phyloP scores from a whole-genome alignment of 2,797 vertebrate species.

The Pteronotus mesoamericanus region DNA sequence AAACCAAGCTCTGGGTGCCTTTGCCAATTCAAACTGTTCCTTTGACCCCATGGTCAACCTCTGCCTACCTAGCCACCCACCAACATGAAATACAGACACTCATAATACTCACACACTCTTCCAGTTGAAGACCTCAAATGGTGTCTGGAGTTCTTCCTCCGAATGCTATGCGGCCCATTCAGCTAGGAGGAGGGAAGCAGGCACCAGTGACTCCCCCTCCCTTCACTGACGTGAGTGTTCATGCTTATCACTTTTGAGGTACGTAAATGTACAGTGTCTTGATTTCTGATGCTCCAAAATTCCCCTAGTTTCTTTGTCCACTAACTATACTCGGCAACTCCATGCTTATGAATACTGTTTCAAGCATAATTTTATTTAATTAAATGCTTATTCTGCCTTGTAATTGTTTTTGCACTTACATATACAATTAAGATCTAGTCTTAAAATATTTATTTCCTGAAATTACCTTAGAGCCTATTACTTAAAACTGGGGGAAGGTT shows the following conservation, averaged over 20 bases:
- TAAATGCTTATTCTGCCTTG: not conserved
- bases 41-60: not conserved
- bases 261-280: not conserved
- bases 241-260: not conserved
- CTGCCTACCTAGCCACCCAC: not conserved
- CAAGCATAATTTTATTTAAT: constrained; percentile 11
- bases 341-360: not conserved
- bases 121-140: not conserved
- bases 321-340: not conserved
- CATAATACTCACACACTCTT: not conserved
- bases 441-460: constrained; percentile 17
- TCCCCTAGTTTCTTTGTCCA: not conserved
- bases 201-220: not conserved
- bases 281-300: not conserved
- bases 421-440: not conserved
- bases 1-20: not conserved
- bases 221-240: not conserved
- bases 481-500: constrained; percentile 6
- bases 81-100: not conserved
- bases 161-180: not conserved
- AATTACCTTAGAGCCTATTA: not conserved
- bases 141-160: not conserved
- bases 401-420: constrained; percentile 35
- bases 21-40: not conserved
- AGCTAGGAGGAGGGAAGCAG: not conserved